These are phyloP conservation scores for Rhineura floridana DNA, from an alignment of 2,113 vertebrate species.

Conservation along the genomic window DNA sequence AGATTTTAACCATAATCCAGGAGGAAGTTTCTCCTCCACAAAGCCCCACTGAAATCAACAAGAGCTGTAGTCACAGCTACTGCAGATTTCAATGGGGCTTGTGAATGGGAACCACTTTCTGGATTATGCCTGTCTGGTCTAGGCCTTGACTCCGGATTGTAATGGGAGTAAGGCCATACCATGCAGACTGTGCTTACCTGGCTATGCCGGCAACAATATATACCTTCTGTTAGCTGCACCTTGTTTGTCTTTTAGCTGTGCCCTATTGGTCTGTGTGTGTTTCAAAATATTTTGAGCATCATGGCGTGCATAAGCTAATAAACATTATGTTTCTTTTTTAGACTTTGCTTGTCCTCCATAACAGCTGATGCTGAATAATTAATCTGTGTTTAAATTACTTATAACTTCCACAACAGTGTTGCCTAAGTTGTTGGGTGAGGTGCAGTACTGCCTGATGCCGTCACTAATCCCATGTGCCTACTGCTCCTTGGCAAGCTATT, in stretches of 20 bases:
- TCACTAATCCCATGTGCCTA: background rate
- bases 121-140: too few relatives aligned
- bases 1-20: background rate
- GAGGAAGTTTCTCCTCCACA: background rate
- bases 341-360: background rate
- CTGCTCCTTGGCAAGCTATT: too few relatives aligned
- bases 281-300: conserved; percentile 55
- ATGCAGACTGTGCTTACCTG: background rate
- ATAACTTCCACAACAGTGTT: background rate
- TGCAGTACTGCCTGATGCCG: too few relatives aligned
- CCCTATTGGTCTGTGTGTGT: conserved; percentile 11
- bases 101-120: background rate
- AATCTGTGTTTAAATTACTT: background rate
- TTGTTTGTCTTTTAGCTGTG: conserved; percentile 36
- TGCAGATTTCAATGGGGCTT: too few relatives aligned
- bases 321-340: background rate
- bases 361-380: background rate
- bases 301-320: conserved; percentile 1
- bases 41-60: too few relatives aligned
- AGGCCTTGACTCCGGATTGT: background rate
- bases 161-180: conserved; percentile 16
- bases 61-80: background rate
- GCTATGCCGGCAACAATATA: conserved; percentile 5
- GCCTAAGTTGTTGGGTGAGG: too few relatives aligned
- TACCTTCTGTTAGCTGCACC: background rate